Evolutionary conservation across 2,113 vertebrate genomes (phyloP).

Genomic region (Morone chrysops): DNA sequence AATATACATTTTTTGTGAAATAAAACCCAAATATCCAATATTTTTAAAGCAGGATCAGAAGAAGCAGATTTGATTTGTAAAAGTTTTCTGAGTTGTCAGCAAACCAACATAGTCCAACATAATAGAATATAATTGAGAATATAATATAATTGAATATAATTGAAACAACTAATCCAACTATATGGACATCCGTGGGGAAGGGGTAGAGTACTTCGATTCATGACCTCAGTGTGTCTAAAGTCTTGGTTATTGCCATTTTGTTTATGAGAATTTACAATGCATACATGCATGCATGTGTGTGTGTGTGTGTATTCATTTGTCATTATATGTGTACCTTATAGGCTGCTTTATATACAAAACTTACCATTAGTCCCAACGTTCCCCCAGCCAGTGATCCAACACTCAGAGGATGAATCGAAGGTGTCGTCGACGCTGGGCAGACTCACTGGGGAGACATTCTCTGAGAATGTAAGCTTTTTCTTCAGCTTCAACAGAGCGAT

Average conservation of each 20-base stretch:
- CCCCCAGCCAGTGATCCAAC: constrained; percentile 68
- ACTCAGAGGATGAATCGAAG: constrained; percentile 12
- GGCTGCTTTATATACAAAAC: not conserved
- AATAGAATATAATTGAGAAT: not conserved
- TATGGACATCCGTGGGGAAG: too few species aligned
- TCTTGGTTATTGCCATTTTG: not conserved
- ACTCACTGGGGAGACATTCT: accelerated
- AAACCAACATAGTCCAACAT: too few species aligned
- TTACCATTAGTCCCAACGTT: accelerated
- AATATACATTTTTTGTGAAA: too few species aligned
- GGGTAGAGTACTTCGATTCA: too few species aligned
- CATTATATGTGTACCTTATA: too few species aligned
- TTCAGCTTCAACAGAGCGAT: constrained; percentile 31
- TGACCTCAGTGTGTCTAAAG: too few species aligned
- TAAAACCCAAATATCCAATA: too few species aligned
- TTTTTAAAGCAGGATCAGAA: too few species aligned
- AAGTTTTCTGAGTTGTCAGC: too few species aligned
- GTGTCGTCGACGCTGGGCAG: accelerated
- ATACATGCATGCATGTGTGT: not conserved
- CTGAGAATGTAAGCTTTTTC: accelerated
- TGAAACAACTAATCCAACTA: not conserved
- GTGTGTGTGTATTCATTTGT: not conserved
- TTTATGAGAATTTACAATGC: too few species aligned
- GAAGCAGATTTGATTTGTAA: too few species aligned
- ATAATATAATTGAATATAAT: not conserved